Conservation (phyloP, 2,113 vertebrate species). For the Aegithalos caudatus region DNA sequence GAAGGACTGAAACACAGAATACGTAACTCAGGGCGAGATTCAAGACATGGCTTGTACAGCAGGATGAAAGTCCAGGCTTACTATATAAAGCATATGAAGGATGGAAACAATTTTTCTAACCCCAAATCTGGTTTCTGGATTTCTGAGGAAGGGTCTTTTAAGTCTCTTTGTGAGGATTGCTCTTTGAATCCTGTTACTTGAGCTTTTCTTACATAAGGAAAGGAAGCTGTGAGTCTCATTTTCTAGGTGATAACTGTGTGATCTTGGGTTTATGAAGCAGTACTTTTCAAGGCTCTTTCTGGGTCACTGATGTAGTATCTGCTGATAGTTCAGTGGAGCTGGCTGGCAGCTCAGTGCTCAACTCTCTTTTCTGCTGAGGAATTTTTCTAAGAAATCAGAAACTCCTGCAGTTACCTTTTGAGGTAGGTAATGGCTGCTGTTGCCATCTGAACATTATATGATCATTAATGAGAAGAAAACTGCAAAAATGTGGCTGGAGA, state of each 20-base stretch:
- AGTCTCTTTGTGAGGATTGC: background rate
- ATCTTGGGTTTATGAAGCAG: background rate
- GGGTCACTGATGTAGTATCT: background rate
- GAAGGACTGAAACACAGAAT: background rate
- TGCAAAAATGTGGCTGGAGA: background rate
- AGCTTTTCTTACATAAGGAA: background rate
- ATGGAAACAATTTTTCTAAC: background rate
- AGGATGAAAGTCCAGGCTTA: background rate
- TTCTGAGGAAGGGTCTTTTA: background rate
- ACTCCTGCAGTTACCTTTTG: background rate
- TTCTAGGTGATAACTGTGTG: background rate
- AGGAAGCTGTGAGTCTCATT: background rate
- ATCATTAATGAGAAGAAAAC: background rate
- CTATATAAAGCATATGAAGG: background rate
- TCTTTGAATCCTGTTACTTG: background rate
- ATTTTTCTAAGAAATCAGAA: background rate
- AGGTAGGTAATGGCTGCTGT: background rate
- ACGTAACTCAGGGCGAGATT: background rate
- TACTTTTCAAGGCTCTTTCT: background rate
- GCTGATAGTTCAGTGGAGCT: background rate
- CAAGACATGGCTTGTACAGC: background rate
- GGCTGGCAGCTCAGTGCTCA: background rate
- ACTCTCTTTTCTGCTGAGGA: background rate
- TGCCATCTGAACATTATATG: background rate
- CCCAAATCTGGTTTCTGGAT: conserved; percentile 11